phyloP scores from a whole-genome alignment of 2,797 vertebrate species.

The Kryptolebias ocellatus region DNA sequence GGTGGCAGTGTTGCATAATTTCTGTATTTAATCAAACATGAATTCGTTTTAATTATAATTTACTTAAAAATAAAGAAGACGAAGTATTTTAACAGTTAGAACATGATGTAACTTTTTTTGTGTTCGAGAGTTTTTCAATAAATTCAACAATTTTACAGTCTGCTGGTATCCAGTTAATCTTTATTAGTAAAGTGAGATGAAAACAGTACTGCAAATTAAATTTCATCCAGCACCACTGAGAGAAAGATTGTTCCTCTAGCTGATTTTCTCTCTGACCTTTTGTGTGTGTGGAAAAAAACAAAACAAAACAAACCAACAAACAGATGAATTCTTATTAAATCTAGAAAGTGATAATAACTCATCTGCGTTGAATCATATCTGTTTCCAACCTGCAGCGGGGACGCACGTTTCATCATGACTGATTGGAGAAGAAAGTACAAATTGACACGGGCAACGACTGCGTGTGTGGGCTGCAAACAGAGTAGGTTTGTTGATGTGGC shows the following conservation, averaged over 20 bases:
- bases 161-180: not conserved
- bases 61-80: not conserved
- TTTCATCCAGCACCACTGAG: not conserved
- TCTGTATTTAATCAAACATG: not conserved
- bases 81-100: no score
- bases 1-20: conserved; percentile 61
- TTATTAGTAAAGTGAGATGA: not conserved
- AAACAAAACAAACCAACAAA: not conserved
- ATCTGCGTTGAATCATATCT: not conserved
- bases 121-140: not conserved
- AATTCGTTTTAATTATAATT: not conserved
- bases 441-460: conserved; percentile 35
- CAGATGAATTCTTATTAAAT: not conserved
- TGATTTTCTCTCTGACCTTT: not conserved
- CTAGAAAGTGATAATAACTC: not conserved
- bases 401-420: conserved; percentile 12
- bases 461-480: conserved; percentile 58
- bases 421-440: conserved; percentile 41
- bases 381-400: not conserved
- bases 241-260: not conserved
- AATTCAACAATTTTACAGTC: not conserved
- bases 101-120: no score
- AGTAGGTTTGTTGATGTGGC: conserved; percentile 45
- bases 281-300: not conserved
- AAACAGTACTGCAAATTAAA: not conserved